Evolutionary conservation across 2,888 invertebrate genomes (phyloP).

Genomic region (Abrostola tripartita): DNA sequence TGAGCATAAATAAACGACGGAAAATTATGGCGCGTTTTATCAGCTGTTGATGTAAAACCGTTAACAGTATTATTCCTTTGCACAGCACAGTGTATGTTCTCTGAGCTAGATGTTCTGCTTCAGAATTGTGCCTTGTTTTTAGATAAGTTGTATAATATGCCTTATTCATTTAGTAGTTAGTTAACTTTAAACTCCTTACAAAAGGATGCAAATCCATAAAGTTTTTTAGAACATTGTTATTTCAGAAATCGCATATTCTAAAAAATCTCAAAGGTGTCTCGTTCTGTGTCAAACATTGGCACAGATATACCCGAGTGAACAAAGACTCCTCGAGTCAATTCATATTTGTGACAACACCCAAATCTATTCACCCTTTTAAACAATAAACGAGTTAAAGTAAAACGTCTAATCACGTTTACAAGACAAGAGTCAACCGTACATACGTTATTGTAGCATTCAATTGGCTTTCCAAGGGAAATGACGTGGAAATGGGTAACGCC

Average conservation of each 20-base stretch:
- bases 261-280: background rate
- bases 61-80: conserved; percentile 13
- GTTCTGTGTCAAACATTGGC: background rate
- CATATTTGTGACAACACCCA: conserved; percentile 8
- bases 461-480: conserved; percentile 76
- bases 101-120: conserved; percentile 23
- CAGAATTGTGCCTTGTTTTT: conserved; percentile 18
- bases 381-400: conserved; percentile 31
- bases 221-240: no score
- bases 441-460: conserved; percentile 58
- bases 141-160: background rate
- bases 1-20: no score
- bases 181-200: no score
- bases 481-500: conserved; percentile 83
- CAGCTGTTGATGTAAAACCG: conserved; percentile 2
- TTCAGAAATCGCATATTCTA: conserved; percentile 1
- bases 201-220: no score
- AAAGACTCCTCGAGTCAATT: background rate
- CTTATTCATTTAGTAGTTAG: no score
- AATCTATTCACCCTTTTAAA: background rate
- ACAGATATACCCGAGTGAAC: no score
- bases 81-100: background rate
- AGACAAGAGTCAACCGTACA: conserved; percentile 48
- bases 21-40: conserved; percentile 11
- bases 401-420: conserved; percentile 38